Evolutionary conservation across 2,113 vertebrate species (phyloP).

Genomic region (Cyprinodon tularosa): DNA sequence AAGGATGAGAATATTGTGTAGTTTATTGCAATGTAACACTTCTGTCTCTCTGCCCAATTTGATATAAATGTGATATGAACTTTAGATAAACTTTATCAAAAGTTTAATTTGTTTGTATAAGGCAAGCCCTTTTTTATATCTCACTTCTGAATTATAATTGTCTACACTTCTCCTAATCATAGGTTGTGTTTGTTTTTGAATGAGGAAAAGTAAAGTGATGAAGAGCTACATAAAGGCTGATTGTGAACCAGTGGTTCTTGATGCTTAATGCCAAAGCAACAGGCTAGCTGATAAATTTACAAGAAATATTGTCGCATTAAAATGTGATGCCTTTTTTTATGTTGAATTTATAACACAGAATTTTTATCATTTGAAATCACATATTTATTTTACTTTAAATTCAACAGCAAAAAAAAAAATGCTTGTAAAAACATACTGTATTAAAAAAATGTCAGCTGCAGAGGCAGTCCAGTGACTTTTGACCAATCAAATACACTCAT

Average conservation of each 20-base stretch:
- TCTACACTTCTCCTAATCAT: conserved; percentile 22
- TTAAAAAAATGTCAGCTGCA: no score
- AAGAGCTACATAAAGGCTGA: conserved; percentile 1
- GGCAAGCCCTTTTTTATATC: conserved; percentile 16
- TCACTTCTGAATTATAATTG: background rate
- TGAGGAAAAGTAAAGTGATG: background rate
- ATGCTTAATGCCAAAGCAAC: conserved; percentile 29
- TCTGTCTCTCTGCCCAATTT: background rate
- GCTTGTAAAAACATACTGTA: no score
- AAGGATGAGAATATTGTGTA: background rate
- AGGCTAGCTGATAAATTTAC: background rate
- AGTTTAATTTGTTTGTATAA: background rate
- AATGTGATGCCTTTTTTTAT: no score
- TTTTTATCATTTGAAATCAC: no score
- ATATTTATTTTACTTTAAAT: no score
- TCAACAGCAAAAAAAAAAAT: no score
- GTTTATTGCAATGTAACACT: background rate
- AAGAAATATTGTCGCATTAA: no score
- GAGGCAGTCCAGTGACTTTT: no score
- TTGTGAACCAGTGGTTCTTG: conserved; percentile 18
- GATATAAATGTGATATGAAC: background rate
- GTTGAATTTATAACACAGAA: no score
- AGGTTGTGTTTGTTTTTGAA: conserved; percentile 1
- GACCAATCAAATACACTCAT: no score
- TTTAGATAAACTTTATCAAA: background rate